Evolutionary conservation across 2,113 vertebrate species (phyloP), one percentile per base, ranked within the genome.

Genomic region (Vidua chalybeata): DNA sequence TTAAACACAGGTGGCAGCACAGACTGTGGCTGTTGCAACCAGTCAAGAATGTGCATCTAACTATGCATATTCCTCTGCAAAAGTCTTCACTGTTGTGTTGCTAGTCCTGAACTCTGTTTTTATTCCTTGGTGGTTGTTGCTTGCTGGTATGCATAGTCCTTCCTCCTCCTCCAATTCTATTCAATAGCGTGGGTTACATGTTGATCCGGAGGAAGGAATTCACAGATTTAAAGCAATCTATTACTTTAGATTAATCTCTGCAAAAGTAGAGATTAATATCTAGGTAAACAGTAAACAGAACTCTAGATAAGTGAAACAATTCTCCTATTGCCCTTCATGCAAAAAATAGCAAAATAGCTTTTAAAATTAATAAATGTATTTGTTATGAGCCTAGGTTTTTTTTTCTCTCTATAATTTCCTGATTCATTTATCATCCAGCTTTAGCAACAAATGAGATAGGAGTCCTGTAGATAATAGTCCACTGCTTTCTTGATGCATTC

Each of bases 381-480:
- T 66, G 55, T 30, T 79, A 27, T 66, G 62, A 91, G 52, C 59
- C 67, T 37, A 31, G 1, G 0, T 0, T 46, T 26, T 52, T 71
- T 69, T 15, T 13, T 15, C 30, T n/a, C 17, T 84, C 15, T 68
- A 5, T 31, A 37, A 48, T 87, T 94, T 37, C 23, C 19, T 33
- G 46, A 54, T 28, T 96, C 59, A 48, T 76, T 95, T 66, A 63
- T 95, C 78, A 93, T 74, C 63, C 52, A 61, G 52, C 39, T 91
- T 91, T 80, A 93, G 64, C 80, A 91, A 59, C 64, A 90, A 63
- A 91, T 89, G 80, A 91, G 69, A 45, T 81, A 52, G 80, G 80
- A 92, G 68, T 78, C 94, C 68, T 89, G 68, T 67, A 64, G 72
- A 37, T 94, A 82, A 91, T 67, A 87, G 91, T 89, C 51, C 73